phyloP scores from a whole-genome alignment of 2,888 invertebrate genomes.

The Watsonalla cultraria region DNA sequence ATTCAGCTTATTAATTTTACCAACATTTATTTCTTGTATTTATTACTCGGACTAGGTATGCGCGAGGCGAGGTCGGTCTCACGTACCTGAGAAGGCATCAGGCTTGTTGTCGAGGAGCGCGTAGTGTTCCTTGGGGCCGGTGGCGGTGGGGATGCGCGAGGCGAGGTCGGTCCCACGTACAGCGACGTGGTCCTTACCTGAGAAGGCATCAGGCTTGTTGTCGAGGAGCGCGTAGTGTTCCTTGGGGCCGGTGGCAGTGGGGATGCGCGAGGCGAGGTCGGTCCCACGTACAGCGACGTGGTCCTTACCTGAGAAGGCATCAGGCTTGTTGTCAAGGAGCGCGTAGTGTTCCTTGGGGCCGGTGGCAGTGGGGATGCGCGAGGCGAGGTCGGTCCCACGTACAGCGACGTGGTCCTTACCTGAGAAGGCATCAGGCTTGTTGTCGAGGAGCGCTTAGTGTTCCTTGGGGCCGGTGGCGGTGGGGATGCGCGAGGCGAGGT shows the following conservation, averaged over 20 bases:
- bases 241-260: too few relatives aligned
- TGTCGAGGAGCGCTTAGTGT: slow-evolving; percentile 43
- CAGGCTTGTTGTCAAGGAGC: slow-evolving; percentile 47
- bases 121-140: slow-evolving; percentile 55
- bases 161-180: slow-evolving; percentile 31
- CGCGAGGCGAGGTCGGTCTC: too few relatives aligned
- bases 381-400: slow-evolving; percentile 28
- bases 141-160: too few relatives aligned
- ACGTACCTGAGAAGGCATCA: slow-evolving; percentile 41
- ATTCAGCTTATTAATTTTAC: too few relatives aligned
- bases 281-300: slow-evolving; percentile 40
- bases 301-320: slow-evolving; percentile 46
- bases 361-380: slow-evolving; percentile 58
- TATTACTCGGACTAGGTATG: too few relatives aligned
- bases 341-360: slow-evolving; percentile 54
- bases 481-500: slow-evolving; percentile 55
- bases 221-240: slow-evolving; percentile 46
- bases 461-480: slow-evolving; percentile 58
- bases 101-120: slow-evolving; percentile 44
- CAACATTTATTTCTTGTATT: too few relatives aligned
- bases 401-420: slow-evolving; percentile 56
- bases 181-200: slow-evolving; percentile 52
- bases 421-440: slow-evolving; percentile 45
- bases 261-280: too few relatives aligned
- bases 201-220: slow-evolving; percentile 45